A percentile compares a stretch with the other conserved stretches of the same genome.
phyloP scores from a whole-genome alignment of 2,113 vertebrate genomes.

The Sitta europaea region DNA sequence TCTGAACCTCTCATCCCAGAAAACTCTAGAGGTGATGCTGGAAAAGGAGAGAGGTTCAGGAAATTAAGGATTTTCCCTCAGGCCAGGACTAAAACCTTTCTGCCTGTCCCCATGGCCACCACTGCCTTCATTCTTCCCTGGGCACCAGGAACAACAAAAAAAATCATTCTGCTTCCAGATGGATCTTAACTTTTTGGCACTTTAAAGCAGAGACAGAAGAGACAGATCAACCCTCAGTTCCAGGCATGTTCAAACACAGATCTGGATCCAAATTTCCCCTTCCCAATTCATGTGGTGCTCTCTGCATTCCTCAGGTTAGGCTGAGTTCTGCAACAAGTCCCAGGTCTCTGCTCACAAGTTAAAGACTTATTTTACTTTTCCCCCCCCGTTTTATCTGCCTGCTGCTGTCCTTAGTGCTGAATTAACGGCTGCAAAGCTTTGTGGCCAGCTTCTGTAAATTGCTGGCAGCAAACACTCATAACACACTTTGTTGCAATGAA shows the following conservation, averaged over 20 bases:
- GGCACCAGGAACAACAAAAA: not conserved
- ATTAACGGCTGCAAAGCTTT: not conserved
- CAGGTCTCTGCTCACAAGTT: not conserved
- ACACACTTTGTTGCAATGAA: conserved; percentile 57
- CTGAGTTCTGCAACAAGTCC: not conserved
- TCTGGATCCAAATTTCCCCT: not conserved
- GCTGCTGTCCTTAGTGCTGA: not conserved
- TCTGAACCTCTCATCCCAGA: not conserved
- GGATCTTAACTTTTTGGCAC: not conserved
- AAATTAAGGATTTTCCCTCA: not conserved
- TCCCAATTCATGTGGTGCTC: not conserved
- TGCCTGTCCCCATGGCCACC: not conserved
- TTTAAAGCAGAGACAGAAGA: not conserved
- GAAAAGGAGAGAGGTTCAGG: not conserved
- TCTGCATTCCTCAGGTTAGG: not conserved
- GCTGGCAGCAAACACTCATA: conserved; percentile 29
- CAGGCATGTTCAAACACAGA: not conserved
- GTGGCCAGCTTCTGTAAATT: conserved; percentile 16
- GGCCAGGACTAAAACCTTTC: not conserved
- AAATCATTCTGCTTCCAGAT: not conserved
- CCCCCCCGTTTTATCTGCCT: not conserved
- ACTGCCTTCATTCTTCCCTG: not conserved
- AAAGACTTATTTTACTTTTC: not conserved
- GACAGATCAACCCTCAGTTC: not conserved
- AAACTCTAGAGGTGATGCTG: not conserved